A percentile compares a stretch with the other conserved stretches of the same genome.
Conservation (phyloP, 2,797 vertebrate genomes). For the Lycodopsis pacificus region DNA sequence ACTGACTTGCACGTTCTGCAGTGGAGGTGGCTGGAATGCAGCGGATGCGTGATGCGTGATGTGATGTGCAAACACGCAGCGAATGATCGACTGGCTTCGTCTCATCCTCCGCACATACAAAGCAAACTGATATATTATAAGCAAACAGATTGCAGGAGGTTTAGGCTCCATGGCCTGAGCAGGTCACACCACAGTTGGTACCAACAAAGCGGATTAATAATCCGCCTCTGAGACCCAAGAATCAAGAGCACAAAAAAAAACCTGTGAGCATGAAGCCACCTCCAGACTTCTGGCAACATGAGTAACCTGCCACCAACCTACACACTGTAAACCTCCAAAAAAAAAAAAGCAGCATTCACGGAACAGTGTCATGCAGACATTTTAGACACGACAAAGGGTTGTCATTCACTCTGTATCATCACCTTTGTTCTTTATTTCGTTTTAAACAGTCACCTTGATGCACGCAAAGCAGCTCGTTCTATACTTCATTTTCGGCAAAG, state of each 20-base stretch:
- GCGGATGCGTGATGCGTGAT: constrained; percentile 1
- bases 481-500: constrained; percentile 2
- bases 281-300: constrained; percentile 8
- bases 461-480: neutral
- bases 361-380: constrained; percentile 32
- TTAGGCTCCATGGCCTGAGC: neutral
- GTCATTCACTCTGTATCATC: neutral
- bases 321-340: constrained; percentile 1
- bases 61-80: constrained; percentile 24
- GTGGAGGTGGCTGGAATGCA: constrained; percentile 23
- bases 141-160: neutral
- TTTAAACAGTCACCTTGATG: neutral
- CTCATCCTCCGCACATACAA: neutral
- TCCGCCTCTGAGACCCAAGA: constrained; percentile 2
- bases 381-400: constrained; percentile 19
- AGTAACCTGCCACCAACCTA: constrained; percentile 18
- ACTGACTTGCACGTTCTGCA: constrained; percentile 9
- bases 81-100: constrained; percentile 6
- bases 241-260: constrained; percentile 20
- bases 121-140: neutral
- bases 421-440: neutral
- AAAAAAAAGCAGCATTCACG: neutral
- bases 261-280: neutral
- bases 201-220: constrained; percentile 31
- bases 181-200: constrained; percentile 7